Percentiles rank a stretch among this genome's conserved stretches.
Evolutionary conservation across 2,888 invertebrate species (phyloP).

Genomic region (Micropterix aruncella): DNA sequence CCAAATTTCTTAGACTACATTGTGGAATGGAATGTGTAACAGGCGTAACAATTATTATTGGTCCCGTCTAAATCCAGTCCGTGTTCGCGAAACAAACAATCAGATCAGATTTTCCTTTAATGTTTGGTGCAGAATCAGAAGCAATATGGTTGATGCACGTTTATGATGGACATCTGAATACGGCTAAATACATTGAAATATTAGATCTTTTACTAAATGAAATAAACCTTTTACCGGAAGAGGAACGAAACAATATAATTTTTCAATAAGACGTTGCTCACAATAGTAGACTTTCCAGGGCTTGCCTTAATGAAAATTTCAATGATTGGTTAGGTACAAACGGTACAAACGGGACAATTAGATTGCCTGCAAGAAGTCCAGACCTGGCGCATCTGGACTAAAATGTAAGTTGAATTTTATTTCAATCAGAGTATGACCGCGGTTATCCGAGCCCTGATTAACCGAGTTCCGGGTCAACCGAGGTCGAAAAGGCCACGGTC

Average conservation of each 20-base stretch:
- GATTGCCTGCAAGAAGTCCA: conserved; percentile 5
- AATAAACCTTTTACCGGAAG: conserved; percentile 7
- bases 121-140: conserved; percentile 6
- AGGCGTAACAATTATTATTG: conserved; percentile 5
- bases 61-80: conserved; percentile 5
- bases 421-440: too few relatives aligned
- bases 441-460: too few relatives aligned
- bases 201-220: conserved; percentile 7
- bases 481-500: too few relatives aligned
- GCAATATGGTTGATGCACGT: conserved; percentile 6
- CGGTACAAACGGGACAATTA: too few relatives aligned
- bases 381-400: conserved; percentile 1
- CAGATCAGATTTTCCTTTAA: conserved; percentile 7
- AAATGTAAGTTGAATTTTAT: too few relatives aligned
- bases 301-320: conserved; percentile 6
- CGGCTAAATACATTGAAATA: conserved; percentile 7
- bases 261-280: conserved; percentile 4
- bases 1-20: conserved; percentile 6
- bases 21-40: conserved; percentile 6
- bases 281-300: conserved; percentile 5
- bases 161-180: conserved; percentile 6
- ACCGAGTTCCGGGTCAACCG: too few relatives aligned
- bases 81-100: conserved; percentile 7
- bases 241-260: conserved; percentile 7
- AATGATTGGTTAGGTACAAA: conserved; percentile 5